These are phyloP conservation scores for Cerceris ruficornis DNA, from an alignment of 2,888 invertebrate species.

Conservation along the genomic window DNA sequence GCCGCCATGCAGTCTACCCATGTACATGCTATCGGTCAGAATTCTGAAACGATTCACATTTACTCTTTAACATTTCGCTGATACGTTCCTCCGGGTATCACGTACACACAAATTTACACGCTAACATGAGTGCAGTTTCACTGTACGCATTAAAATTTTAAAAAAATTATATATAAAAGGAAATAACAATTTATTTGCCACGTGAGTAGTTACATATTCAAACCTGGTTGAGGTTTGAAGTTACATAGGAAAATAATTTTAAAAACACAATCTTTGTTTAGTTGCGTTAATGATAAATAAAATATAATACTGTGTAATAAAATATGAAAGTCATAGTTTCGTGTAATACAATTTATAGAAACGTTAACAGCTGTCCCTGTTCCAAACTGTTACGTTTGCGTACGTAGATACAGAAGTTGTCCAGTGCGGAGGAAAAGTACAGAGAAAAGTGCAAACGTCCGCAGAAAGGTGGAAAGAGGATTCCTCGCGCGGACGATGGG, in stretches of 20 bases:
- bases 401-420: not conserved
- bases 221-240: too few species aligned
- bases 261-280: too few species aligned
- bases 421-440: not conserved
- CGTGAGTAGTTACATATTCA: too few species aligned
- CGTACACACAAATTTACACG: not conserved
- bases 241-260: too few species aligned
- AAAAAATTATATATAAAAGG: not conserved
- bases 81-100: not conserved
- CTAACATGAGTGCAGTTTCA: not conserved
- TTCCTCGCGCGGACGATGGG: conserved; percentile 28
- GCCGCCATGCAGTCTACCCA: conserved; percentile 61
- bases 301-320: too few species aligned
- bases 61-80: conserved; percentile 2
- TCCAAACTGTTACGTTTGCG: not conserved
- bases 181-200: too few species aligned
- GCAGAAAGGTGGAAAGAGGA: conserved; percentile 23
- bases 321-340: too few species aligned
- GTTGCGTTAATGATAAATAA: too few species aligned
- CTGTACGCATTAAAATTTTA: not conserved
- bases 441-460: conserved; percentile 13
- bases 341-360: too few species aligned
- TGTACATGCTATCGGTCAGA: conserved; percentile 37
- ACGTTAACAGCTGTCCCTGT: not conserved
- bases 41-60: conserved; percentile 43